Conservation (phyloP, 2,797 vertebrate genomes). For the Rousettus madagascariensis region DNA sequence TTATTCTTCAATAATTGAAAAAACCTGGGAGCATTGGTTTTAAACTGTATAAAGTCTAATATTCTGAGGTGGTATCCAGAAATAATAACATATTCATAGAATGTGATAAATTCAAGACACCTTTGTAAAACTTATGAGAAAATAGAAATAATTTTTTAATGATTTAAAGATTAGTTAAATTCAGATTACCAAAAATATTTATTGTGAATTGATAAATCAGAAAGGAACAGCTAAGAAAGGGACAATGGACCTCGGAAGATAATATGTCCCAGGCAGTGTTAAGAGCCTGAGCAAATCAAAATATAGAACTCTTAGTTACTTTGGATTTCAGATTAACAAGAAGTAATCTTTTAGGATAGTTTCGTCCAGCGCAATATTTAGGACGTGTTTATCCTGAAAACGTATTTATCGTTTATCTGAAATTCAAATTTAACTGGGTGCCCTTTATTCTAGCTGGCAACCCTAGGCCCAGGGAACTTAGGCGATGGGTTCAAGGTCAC, state of each 20-base stretch:
- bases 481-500: background rate
- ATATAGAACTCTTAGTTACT: background rate
- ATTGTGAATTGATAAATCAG: background rate
- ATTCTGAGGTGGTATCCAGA: background rate
- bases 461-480: background rate
- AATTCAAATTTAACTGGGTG: background rate
- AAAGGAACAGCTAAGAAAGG: background rate
- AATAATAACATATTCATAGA: background rate
- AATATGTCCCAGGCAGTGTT: background rate
- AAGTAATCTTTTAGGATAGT: background rate
- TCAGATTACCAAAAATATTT: constrained; percentile 11
- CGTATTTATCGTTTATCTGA: background rate
- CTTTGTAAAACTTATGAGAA: background rate
- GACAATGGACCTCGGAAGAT: background rate
- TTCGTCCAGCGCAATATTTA: background rate
- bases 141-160: background rate
- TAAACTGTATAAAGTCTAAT: constrained; percentile 25
- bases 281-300: constrained; percentile 14
- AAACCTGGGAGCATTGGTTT: background rate
- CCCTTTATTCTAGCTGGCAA: background rate
- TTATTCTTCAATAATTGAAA: background rate
- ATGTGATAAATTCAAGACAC: background rate
- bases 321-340: background rate
- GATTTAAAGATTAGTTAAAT: background rate
- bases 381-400: background rate